Evolutionary conservation across 2,888 invertebrate species (phyloP).

Genomic region (Ornithoptera priamus): DNA sequence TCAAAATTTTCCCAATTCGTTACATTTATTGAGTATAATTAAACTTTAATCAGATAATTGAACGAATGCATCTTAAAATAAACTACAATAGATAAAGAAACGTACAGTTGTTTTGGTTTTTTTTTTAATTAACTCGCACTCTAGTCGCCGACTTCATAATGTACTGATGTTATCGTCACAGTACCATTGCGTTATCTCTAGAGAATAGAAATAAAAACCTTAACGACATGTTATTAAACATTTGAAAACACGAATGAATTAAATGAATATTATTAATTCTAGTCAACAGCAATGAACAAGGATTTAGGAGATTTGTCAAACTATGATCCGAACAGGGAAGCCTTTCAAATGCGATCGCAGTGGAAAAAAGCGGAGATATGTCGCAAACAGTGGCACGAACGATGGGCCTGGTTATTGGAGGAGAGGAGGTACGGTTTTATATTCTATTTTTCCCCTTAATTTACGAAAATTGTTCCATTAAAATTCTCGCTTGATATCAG

Average conservation of each 20-base stretch:
- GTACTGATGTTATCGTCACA: constrained; percentile 16
- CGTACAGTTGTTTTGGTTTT: neutral
- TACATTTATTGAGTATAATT: constrained; percentile 6
- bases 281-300: constrained; percentile 43
- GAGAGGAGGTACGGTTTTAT: constrained; percentile 52
- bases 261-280: constrained; percentile 12
- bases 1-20: neutral
- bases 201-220: constrained; percentile 13
- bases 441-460: neutral
- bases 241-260: constrained; percentile 5
- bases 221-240: constrained; percentile 2
- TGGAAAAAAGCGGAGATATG: constrained; percentile 71
- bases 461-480: neutral
- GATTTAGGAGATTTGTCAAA: constrained; percentile 40
- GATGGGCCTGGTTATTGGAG: constrained; percentile 71
- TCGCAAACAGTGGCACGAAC: constrained; percentile 62
- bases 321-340: constrained; percentile 67
- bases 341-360: constrained; percentile 71
- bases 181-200: constrained; percentile 19
- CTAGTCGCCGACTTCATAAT: constrained; percentile 3
- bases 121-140: constrained; percentile 20
- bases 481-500: neutral
- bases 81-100: constrained; percentile 14
- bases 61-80: constrained; percentile 14
- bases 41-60: constrained; percentile 21